These are phyloP conservation scores for Zaprionus vittiger DNA, from an alignment of 1,140 invertebrate genomes.

Conservation along the genomic window DNA sequence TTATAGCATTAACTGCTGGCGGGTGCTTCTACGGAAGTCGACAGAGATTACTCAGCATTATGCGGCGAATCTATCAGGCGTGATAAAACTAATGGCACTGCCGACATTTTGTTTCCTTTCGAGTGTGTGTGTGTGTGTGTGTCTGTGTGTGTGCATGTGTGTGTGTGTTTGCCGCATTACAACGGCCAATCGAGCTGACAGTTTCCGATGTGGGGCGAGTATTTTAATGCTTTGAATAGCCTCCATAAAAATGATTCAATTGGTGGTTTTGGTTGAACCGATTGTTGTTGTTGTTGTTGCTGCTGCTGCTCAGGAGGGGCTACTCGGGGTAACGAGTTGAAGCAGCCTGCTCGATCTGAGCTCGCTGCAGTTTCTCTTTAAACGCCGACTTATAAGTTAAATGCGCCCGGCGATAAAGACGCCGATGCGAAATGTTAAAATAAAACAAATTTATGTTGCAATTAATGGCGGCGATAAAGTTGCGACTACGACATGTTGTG, in stretches of 20 bases:
- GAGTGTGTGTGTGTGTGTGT: neutral
- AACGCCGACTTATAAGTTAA: constrained; percentile 77
- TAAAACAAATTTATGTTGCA: constrained; percentile 83
- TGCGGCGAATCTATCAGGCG: constrained; percentile 38
- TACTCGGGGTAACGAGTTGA: constrained; percentile 55
- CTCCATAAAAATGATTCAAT: constrained; percentile 80
- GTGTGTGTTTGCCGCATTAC: constrained; percentile 48
- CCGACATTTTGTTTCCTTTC: constrained; percentile 50
- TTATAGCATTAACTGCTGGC: constrained; percentile 10
- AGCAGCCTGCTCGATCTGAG: neutral
- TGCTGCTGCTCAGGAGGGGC: constrained; percentile 18
- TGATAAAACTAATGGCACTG: constrained; percentile 60
- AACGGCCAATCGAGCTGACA: constrained; percentile 69
- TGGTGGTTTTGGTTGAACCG: constrained; percentile 72
- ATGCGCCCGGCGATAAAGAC: constrained; percentile 68
- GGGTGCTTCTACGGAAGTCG: constrained; percentile 13
- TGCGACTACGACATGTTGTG: constrained; percentile 71
- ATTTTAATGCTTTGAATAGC: constrained; percentile 69
- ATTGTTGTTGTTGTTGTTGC: constrained; percentile 61
- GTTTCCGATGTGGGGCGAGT: constrained; percentile 71
- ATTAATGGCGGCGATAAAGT: constrained; percentile 78
- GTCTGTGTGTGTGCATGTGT: constrained; percentile 24
- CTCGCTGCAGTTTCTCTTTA: constrained; percentile 47
- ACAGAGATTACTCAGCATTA: constrained; percentile 36
- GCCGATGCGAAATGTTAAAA: constrained; percentile 80